Base-by-base conservation (phyloP, 2,888 invertebrate species). In the Pomacea canaliculata region DNA sequence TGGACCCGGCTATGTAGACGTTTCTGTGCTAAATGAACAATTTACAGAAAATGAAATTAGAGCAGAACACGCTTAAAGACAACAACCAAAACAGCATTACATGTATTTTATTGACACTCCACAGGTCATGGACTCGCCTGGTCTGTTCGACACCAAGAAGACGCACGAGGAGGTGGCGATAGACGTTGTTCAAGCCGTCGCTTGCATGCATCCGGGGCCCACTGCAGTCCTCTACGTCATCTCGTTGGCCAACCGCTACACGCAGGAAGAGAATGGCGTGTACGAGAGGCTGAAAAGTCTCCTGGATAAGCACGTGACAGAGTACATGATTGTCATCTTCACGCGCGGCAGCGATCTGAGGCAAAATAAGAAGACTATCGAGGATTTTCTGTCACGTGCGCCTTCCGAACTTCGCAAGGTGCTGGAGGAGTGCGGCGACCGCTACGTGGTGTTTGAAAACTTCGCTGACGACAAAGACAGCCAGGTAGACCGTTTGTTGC, bases 371-470 rank as follows among this genome's bases (percentile, higher is more conserved):
- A 63, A 18, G 13, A 48, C 72, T 27, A 72, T 72, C 66, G 37
- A 12, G 0, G 56, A 65, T 66, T 37, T 3, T 37, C 10, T 65
- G 19, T 10, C 16, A 0, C 5, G 23, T 1, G 16, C 63, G 12
- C 62, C 71, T 23, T 5, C 23, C 23, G 59, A 1, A n/a, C 63
- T 71, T n/a, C 37, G 49, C 48, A 23, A 71, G 63, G 71, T 71
- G n/a, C 63, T 71, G 48, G 62, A 27, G 37, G 71, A 71, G n/a
- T 71, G 71, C 71, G 13, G 19, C 63, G 62, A 71, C 71, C 71
- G 71, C 18, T 71, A 71, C 71, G 37, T 71, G 23, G 71, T 71
- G 49, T 62, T 71, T 62, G 63, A 71, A 62, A 71, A 71, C 71
- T 63, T 71, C 62, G 71, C 71, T 16, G 7, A 46, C 63, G 63